A percentile compares a stretch with the other conserved stretches of the same genome.
Evolutionary conservation across 92 coral and sea anemone genomes (phyloP).

Genomic region (Parazoanthus darwini): DNA sequence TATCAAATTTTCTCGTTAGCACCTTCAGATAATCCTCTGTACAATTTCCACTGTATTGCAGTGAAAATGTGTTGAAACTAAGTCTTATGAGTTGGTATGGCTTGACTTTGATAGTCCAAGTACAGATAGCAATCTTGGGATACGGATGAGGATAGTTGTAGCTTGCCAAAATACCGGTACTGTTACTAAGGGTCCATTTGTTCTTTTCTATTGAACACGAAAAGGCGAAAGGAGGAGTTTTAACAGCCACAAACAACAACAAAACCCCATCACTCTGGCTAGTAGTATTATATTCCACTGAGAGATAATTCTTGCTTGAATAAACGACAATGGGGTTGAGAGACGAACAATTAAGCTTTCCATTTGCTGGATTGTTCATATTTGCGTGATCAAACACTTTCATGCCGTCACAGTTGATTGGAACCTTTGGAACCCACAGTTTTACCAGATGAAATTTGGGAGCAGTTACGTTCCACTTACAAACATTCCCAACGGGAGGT

Average conservation of each 20-base stretch:
- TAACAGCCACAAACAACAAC: slow-evolving; percentile 8
- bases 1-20: background rate
- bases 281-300: slow-evolving; percentile 4
- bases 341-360: slow-evolving; percentile 15
- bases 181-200: background rate
- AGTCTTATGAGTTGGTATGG: slow-evolving; percentile 16
- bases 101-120: slow-evolving; percentile 12
- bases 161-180: slow-evolving; percentile 12
- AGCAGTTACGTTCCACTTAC: slow-evolving; percentile 38
- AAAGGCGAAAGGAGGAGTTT: slow-evolving; percentile 22
- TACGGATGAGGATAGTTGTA: slow-evolving; percentile 25
- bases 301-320: slow-evolving; percentile 12
- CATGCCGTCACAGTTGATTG: slow-evolving; percentile 3
- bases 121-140: background rate
- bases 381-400: slow-evolving; percentile 11
- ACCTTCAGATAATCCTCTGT: slow-evolving; percentile 12
- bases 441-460: slow-evolving; percentile 24
- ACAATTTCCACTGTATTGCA: slow-evolving; percentile 11
- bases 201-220: slow-evolving; percentile 15
- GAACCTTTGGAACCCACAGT: slow-evolving; percentile 17
- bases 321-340: background rate
- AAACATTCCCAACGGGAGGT: background rate
- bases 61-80: slow-evolving; percentile 26
- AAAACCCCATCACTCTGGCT: background rate
- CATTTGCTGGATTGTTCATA: background rate